Evolutionary conservation across 2,113 vertebrate species (phyloP).

Genomic region (Paramisgurnus dabryanus): DNA sequence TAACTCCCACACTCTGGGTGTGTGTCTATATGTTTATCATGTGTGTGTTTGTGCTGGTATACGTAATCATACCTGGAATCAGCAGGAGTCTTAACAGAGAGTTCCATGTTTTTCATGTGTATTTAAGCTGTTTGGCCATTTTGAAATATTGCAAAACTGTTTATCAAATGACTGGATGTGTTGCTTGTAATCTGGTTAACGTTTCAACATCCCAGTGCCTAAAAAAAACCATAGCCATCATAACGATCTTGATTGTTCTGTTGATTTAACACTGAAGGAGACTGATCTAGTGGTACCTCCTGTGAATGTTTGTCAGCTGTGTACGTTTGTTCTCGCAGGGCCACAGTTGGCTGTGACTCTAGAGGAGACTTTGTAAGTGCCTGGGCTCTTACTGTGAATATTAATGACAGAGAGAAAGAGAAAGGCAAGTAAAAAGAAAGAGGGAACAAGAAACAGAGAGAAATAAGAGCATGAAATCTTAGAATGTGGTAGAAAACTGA

Average conservation of each 20-base stretch:
- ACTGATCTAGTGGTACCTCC: slow-evolving; percentile 69
- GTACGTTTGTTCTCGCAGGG: slow-evolving; percentile 64
- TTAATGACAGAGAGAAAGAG: slow-evolving; percentile 64
- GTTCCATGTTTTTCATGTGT: no score
- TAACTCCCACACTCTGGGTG: no score
- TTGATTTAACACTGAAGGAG: slow-evolving; percentile 40
- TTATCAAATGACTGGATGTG: no score
- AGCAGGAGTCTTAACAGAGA: no score
- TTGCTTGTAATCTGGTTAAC: neutral
- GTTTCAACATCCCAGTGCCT: neutral
- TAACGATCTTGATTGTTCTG: slow-evolving; percentile 51
- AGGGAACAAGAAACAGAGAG: slow-evolving; percentile 31
- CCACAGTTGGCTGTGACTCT: slow-evolving; percentile 73
- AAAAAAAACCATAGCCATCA: neutral
- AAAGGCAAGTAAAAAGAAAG: slow-evolving; percentile 4
- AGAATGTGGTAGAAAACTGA: slow-evolving; percentile 56
- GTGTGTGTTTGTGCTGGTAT: no score
- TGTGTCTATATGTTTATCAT: no score
- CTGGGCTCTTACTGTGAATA: slow-evolving; percentile 79
- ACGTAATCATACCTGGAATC: no score
- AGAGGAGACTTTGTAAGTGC: slow-evolving; percentile 67
- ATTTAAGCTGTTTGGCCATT: no score
- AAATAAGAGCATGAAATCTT: slow-evolving; percentile 44
- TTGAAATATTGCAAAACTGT: no score
- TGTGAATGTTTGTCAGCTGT: slow-evolving; percentile 72